phyloP scores from a whole-genome alignment of 2,888 invertebrate species.

The Cotesia congregata region DNA sequence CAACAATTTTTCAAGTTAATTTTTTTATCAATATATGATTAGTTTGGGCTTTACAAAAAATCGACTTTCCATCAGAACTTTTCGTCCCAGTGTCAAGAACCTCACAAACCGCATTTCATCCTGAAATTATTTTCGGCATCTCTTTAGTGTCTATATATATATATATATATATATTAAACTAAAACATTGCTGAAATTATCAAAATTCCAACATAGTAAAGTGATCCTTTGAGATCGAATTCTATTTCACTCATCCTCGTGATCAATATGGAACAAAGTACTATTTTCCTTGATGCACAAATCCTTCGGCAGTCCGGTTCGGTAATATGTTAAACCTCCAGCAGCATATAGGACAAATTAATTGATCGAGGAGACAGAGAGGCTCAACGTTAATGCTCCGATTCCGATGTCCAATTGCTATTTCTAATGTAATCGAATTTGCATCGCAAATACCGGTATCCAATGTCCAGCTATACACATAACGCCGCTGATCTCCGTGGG shows the following conservation, averaged over 20 bases:
- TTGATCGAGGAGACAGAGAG: constrained; percentile 44
- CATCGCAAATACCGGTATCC: constrained; percentile 43
- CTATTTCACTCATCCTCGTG: constrained; percentile 31
- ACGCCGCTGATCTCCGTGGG: constrained; percentile 16
- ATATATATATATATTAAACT: neutral
- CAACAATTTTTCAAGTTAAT: too few relatives aligned
- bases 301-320: constrained; percentile 42
- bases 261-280: constrained; percentile 7
- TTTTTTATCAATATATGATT: too few relatives aligned
- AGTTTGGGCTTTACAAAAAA: too few relatives aligned
- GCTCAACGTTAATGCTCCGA: constrained; percentile 28
- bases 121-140: constrained; percentile 31
- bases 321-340: constrained; percentile 39
- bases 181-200: constrained; percentile 38
- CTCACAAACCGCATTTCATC: constrained; percentile 34
- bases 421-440: constrained; percentile 60
- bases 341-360: constrained; percentile 42
- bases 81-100: constrained; percentile 18
- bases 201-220: constrained; percentile 19
- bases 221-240: constrained; percentile 5
- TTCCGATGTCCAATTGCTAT: constrained; percentile 52
- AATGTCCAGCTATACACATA: constrained; percentile 33
- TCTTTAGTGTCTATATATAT: constrained; percentile 21
- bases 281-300: constrained; percentile 41
- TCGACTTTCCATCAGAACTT: too few relatives aligned